Evolutionary conservation across 2,797 vertebrate species (phyloP).

Genomic region (Sebastiscus tertius): DNA sequence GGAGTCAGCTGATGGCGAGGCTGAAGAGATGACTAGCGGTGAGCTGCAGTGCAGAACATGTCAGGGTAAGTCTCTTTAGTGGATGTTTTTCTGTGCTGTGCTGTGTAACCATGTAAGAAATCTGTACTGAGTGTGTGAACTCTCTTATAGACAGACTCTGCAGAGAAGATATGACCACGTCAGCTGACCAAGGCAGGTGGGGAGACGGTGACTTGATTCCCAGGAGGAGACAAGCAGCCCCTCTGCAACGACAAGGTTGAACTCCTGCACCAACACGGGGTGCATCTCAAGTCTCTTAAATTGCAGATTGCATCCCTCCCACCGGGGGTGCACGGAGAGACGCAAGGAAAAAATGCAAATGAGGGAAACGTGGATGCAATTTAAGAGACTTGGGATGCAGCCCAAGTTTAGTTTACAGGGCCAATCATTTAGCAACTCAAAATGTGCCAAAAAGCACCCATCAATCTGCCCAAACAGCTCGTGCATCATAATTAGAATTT

Average conservation of each 20-base stretch:
- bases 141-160: conserved; percentile 64
- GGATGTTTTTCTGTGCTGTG: background rate
- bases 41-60: conserved; percentile 69
- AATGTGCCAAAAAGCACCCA: background rate
- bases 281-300: no score
- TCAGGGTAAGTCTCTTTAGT: conserved; percentile 53
- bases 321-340: no score
- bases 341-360: no score
- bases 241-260: conserved; percentile 72
- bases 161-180: conserved; percentile 43
- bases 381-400: no score
- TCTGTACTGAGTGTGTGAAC: background rate
- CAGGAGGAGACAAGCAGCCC: conserved; percentile 56
- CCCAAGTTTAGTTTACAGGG: background rate
- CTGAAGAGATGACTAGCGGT: conserved; percentile 17
- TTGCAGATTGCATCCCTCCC: no score
- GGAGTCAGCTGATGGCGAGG: conserved; percentile 25
- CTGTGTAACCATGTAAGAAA: background rate
- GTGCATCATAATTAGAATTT: background rate
- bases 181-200: conserved; percentile 61
- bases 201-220: conserved; percentile 49
- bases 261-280: background rate
- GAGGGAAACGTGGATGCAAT: no score
- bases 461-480: background rate
- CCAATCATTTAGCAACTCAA: background rate